Percentiles rank a stretch among this genome's conserved stretches.
Conservation (phyloP, 37 sponge, comb jelly and placozoan species). For the Petrosia ficiformis region DNA sequence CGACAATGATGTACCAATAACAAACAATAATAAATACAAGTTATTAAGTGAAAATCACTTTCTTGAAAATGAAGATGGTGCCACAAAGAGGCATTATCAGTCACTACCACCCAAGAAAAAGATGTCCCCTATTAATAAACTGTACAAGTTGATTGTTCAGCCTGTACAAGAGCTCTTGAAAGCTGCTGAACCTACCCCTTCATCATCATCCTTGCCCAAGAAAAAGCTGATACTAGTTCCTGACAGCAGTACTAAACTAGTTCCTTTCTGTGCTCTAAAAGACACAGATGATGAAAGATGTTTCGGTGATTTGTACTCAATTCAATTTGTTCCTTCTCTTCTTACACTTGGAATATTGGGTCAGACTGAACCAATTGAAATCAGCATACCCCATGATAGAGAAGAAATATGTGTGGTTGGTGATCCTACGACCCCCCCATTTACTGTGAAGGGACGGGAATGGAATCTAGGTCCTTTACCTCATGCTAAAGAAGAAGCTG, state of each 20-base stretch:
- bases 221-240: conserved; percentile 41
- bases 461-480: conserved; percentile 65
- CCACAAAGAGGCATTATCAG: neutral
- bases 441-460: conserved; percentile 28
- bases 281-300: conserved; percentile 19
- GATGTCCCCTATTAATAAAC: neutral
- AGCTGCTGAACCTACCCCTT: neutral
- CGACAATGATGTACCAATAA: conserved; percentile 24
- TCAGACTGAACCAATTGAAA: neutral
- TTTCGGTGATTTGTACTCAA: conserved; percentile 51
- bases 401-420: conserved; percentile 31
- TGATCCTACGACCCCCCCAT: conserved; percentile 65
- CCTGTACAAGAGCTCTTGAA: conserved; percentile 27
- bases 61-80: neutral
- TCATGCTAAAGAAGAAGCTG: conserved; percentile 64
- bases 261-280: conserved; percentile 49
- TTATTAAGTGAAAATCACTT: neutral
- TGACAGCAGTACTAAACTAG: conserved; percentile 55
- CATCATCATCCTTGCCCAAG: too few relatives aligned
- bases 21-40: too few relatives aligned
- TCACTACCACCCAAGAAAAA: neutral
- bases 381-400: conserved; percentile 20
- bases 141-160: conserved; percentile 38
- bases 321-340: conserved; percentile 56
- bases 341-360: conserved; percentile 53